Conservation (phyloP, 2,113 vertebrate species). For the Melanostigma gelatinosum region DNA sequence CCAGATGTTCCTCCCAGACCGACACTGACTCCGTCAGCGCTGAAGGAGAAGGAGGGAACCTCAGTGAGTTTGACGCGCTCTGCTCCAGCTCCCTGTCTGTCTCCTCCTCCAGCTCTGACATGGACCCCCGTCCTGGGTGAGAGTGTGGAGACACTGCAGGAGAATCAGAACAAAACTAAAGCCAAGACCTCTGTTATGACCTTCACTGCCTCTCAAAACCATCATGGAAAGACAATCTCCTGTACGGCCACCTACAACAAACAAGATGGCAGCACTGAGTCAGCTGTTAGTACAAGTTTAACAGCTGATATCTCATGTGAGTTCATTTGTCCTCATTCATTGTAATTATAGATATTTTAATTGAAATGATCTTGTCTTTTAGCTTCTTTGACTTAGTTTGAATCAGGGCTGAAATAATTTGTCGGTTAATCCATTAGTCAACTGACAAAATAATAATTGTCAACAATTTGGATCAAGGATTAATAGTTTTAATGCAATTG, state of each 20-base stretch:
- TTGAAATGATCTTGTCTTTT: neutral
- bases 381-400: neutral
- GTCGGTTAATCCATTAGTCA: neutral
- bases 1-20: constrained; percentile 37
- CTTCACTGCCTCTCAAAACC: constrained; percentile 61
- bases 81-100: constrained; percentile 57
- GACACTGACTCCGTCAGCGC: constrained; percentile 31
- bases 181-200: constrained; percentile 49
- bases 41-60: constrained; percentile 48
- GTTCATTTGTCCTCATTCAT: neutral
- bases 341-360: neutral
- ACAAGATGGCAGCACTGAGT: constrained; percentile 16
- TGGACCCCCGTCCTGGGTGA: constrained; percentile 52
- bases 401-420: neutral
- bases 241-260: constrained; percentile 54
- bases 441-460: neutral
- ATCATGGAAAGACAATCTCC: constrained; percentile 39
- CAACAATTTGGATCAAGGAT: neutral
- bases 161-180: constrained; percentile 47
- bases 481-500: neutral
- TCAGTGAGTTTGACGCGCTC: constrained; percentile 51
- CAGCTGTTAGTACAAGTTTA: neutral
- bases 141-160: constrained; percentile 42
- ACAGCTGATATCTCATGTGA: constrained; percentile 37
- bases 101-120: constrained; percentile 56